phyloP scores from a whole-genome alignment of 2,888 invertebrate species.

The Heteromyza rotundicornis region DNA sequence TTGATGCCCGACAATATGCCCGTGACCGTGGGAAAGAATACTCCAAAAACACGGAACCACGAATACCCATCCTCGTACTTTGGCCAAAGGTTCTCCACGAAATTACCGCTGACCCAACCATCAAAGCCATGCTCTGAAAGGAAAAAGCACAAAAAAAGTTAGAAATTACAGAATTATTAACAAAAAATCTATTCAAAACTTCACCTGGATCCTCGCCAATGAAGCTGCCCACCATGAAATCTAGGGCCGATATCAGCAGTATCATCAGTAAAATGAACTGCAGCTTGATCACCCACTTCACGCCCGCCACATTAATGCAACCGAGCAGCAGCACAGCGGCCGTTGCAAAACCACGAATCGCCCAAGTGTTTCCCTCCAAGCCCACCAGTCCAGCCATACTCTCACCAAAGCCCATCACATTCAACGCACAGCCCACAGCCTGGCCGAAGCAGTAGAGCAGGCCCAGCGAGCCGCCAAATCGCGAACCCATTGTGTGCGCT shows the following conservation, averaged over 20 bases:
- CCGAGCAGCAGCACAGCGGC: conserved; percentile 85
- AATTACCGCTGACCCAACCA: conserved; percentile 83
- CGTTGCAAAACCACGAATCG: conserved; percentile 85
- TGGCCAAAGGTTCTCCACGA: conserved; percentile 82
- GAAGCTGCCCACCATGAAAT: conserved; percentile 94
- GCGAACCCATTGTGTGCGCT: conserved; percentile 91
- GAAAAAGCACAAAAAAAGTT: neutral
- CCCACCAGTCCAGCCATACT: conserved; percentile 88
- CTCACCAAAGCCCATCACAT: conserved; percentile 95
- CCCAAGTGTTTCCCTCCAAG: conserved; percentile 75
- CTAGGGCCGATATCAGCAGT: conserved; percentile 85
- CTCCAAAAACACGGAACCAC: conserved; percentile 96
- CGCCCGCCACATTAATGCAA: conserved; percentile 93
- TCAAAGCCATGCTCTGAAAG: conserved; percentile 77
- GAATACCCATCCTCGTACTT: conserved; percentile 79
- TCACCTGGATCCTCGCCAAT: conserved; percentile 76
- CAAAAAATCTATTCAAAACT: neutral
- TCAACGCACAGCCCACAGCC: conserved; percentile 95
- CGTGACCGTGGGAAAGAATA: conserved; percentile 97
- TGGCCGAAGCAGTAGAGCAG: conserved; percentile 95
- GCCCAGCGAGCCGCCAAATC: conserved; percentile 92
- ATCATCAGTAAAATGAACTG: conserved; percentile 89
- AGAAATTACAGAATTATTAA: neutral
- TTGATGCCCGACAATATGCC: conserved; percentile 97
- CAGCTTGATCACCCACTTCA: conserved; percentile 96